A percentile compares a stretch with the other conserved stretches of the same genome.
Evolutionary conservation across 2,888 invertebrate species (phyloP).

Genomic region (Acrocyrtus sp.): DNA sequence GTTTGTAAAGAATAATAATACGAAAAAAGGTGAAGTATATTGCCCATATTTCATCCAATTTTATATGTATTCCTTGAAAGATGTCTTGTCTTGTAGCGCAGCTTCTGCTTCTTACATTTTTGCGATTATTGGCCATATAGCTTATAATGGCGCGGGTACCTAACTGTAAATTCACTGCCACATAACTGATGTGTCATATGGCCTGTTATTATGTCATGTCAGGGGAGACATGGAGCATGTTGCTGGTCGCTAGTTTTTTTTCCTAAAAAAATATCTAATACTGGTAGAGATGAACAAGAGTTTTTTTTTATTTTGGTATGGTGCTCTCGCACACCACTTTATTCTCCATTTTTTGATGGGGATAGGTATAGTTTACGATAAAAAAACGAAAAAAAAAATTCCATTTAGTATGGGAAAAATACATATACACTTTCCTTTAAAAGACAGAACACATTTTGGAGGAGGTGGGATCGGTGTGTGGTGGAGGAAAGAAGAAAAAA

Average conservation of each 20-base stretch:
- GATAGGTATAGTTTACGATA: no score
- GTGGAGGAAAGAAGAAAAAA: slow-evolving; percentile 14
- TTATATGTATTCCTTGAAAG: slow-evolving; percentile 42
- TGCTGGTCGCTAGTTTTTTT: slow-evolving; percentile 18
- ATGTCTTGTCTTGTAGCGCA: slow-evolving; percentile 23
- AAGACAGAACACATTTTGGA: background rate
- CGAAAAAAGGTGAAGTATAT: slow-evolving; percentile 46
- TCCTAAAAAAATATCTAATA: no score
- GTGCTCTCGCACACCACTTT: no score
- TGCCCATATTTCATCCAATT: slow-evolving; percentile 46
- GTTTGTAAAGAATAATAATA: no score
- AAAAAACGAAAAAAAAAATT: slow-evolving; percentile 32
- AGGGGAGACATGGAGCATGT: slow-evolving; percentile 45
- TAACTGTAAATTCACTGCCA: slow-evolving; percentile 37
- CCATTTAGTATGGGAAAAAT: slow-evolving; percentile 44
- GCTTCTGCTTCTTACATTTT: slow-evolving; percentile 37
- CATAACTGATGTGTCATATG: slow-evolving; percentile 47
- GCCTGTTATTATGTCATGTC: slow-evolving; percentile 49
- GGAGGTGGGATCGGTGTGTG: background rate
- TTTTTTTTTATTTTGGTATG: no score
- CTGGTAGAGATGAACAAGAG: no score
- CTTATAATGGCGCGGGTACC: slow-evolving; percentile 2
- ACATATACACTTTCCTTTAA: no score
- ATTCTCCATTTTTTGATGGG: no score
- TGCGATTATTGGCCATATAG: no score